Evolutionary conservation across 2,888 invertebrate species (phyloP).

Genomic region (Spodoptera littoralis): DNA sequence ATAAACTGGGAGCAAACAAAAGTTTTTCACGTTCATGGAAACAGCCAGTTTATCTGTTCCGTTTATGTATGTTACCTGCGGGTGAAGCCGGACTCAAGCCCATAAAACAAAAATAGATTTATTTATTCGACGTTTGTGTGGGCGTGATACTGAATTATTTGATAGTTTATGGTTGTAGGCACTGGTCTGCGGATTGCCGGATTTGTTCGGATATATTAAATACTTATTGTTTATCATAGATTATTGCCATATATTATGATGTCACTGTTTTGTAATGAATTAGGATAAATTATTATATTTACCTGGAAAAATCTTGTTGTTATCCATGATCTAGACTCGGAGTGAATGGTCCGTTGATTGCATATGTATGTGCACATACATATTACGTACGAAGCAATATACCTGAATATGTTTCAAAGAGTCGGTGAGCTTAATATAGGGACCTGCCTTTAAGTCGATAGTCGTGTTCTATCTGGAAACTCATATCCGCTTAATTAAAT

Average conservation of each 20-base stretch:
- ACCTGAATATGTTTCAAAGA: slow-evolving; percentile 4
- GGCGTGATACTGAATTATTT: slow-evolving; percentile 59
- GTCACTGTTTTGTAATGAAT: not conserved
- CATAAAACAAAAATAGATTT: slow-evolving; percentile 67
- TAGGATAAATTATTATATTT: not conserved
- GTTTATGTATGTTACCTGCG: slow-evolving; percentile 57
- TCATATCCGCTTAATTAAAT: slow-evolving; percentile 71
- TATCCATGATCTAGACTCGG: slow-evolving; percentile 10
- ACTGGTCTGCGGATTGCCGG: slow-evolving; percentile 38
- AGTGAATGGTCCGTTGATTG: not conserved
- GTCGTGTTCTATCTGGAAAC: slow-evolving; percentile 59
- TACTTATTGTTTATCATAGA: slow-evolving; percentile 12
- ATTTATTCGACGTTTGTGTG: slow-evolving; percentile 57
- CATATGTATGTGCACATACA: not conserved
- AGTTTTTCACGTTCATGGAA: slow-evolving; percentile 51
- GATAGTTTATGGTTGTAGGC: slow-evolving; percentile 49
- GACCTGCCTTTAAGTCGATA: slow-evolving; percentile 39
- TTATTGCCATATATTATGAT: slow-evolving; percentile 7
- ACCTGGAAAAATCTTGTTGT: not conserved
- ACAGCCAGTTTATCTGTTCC: slow-evolving; percentile 52
- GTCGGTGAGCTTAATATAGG: slow-evolving; percentile 16
- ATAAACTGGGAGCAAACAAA: slow-evolving; percentile 50
- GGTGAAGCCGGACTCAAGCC: slow-evolving; percentile 52
- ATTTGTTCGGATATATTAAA: slow-evolving; percentile 39
- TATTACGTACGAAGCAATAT: not conserved